phyloP scores from a whole-genome alignment of 1,140 invertebrate genomes.

The Drosophila parabipectinata region DNA sequence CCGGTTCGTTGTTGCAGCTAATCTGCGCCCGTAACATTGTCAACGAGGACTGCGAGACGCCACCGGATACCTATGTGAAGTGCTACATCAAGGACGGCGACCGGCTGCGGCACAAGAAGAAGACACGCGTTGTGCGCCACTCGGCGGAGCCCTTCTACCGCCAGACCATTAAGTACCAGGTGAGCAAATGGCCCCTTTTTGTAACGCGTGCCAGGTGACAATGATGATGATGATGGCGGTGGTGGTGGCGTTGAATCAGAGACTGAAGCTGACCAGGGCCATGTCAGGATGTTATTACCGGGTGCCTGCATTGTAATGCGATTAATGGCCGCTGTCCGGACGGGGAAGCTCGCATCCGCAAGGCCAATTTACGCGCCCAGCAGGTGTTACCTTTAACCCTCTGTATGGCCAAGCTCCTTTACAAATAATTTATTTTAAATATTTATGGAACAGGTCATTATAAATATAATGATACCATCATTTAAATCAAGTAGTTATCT shows the following conservation, averaged over 20 bases:
- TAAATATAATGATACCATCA: too few species aligned
- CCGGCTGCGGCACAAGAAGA: conserved; percentile 94
- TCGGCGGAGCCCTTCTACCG: conserved; percentile 92
- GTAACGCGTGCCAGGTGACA: conserved; percentile 21
- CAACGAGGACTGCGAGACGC: conserved; percentile 84
- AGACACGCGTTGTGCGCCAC: conserved; percentile 92
- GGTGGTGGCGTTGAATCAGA: not conserved
- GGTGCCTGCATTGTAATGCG: conserved; percentile 57
- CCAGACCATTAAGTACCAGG: conserved; percentile 94
- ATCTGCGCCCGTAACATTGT: conserved; percentile 85
- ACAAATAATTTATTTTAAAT: not conserved
- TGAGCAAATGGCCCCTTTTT: conserved; percentile 67
- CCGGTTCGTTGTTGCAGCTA: conserved; percentile 56
- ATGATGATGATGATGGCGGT: conserved; percentile 12
- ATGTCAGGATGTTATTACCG: conserved; percentile 36
- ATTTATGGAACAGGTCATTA: not conserved
- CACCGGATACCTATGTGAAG: conserved; percentile 96
- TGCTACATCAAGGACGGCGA: conserved; percentile 95
- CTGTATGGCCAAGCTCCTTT: not conserved
- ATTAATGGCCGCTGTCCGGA: conserved; percentile 53
- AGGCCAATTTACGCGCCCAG: conserved; percentile 44
- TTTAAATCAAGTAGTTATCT: too few species aligned
- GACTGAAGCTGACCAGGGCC: conserved; percentile 16
- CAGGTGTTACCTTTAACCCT: conserved; percentile 25
- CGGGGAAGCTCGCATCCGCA: conserved; percentile 9